Conservation (phyloP, 2,113 vertebrate species). For the Dipodomys stephensi region DNA sequence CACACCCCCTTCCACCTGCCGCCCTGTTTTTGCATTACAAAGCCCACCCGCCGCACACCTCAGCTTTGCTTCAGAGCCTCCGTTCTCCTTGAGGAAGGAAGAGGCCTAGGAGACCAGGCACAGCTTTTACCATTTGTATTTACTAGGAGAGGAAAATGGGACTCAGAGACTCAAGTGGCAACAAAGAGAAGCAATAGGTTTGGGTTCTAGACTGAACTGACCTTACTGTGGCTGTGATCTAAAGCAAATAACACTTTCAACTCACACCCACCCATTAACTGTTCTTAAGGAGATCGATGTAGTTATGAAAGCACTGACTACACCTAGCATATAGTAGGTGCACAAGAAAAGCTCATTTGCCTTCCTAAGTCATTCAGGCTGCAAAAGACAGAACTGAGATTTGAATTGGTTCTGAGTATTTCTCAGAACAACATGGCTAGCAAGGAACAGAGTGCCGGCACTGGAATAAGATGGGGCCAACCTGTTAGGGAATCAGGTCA, state of each 20-base stretch:
- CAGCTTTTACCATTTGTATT: not conserved
- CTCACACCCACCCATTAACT: too few relatives aligned
- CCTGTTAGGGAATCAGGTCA: fast-evolving
- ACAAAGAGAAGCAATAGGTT: not conserved
- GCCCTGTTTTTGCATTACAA: not conserved
- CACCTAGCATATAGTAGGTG: not conserved
- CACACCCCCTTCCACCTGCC: too few relatives aligned
- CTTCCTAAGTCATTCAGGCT: not conserved
- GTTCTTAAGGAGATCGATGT: not conserved
- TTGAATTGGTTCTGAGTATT: too few relatives aligned
- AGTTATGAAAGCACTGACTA: not conserved
- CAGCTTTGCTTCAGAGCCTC: not conserved
- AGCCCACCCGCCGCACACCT: fast-evolving
- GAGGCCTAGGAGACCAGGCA: too few relatives aligned
- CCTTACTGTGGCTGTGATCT: not conserved
- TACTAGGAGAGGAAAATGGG: not conserved
- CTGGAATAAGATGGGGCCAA: not conserved
- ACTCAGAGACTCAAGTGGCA: not conserved
- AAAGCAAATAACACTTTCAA: not conserved
- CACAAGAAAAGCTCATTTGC: not conserved
- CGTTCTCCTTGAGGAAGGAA: not conserved
- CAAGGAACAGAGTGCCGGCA: not conserved
- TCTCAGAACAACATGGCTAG: not conserved
- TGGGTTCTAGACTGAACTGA: not conserved
- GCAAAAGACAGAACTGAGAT: not conserved